Evolutionary conservation across 2,113 vertebrate species (phyloP), one percentile per base, ranked within the genome.

Genomic region (Nerophis lumbriciformis): DNA sequence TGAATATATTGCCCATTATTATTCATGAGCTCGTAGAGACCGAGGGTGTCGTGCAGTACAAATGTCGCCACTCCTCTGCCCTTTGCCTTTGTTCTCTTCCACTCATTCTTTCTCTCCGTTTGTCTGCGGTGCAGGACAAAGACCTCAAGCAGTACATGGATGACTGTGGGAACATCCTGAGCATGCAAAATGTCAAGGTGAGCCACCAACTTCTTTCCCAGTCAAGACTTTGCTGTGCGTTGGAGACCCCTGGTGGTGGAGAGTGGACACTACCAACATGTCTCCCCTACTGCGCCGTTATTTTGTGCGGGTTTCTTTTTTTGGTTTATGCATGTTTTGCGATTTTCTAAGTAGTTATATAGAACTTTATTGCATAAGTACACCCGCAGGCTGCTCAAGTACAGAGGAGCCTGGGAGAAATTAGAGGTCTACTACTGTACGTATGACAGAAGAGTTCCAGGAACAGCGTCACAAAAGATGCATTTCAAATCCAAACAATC

Each of bases 71-170:
- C 36, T 64, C 13, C n/a, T 50, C 59, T 61, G 59, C 55, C 48
- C 51, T n/a, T 63, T 39, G 52, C 61, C 28, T 53, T 16, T 36
- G 2, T 6, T 45, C 42, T 45, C 42, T 53, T n/a, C 35, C 39
- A 39, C 61, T 45, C 36, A 48, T n/a, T 15, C 45, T 54, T n/a
- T 21, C 21, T 48, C 28, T 15, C 38, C 6, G 45, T 47, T 39
- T 28, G 28, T 49, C 62, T 61, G 39, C 65, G 8, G 5, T 81
- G 51, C 45, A 95, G 93, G 93, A 95, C 85, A 94, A 94, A 85
- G 93, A 95, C 87, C 88, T 95, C 58, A 95, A 95, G 85, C 93
- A 95, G 89, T 95, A 95, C 82, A 89, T 95, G 87, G 93, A 95
- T 48, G 93, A 95, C 83, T 95, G 93, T 61, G 93, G 93, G 74